A percentile compares a stretch with the other conserved stretches of the same genome.
phyloP scores from a whole-genome alignment of 2,113 vertebrate species.

The Dicaeum eximium region DNA sequence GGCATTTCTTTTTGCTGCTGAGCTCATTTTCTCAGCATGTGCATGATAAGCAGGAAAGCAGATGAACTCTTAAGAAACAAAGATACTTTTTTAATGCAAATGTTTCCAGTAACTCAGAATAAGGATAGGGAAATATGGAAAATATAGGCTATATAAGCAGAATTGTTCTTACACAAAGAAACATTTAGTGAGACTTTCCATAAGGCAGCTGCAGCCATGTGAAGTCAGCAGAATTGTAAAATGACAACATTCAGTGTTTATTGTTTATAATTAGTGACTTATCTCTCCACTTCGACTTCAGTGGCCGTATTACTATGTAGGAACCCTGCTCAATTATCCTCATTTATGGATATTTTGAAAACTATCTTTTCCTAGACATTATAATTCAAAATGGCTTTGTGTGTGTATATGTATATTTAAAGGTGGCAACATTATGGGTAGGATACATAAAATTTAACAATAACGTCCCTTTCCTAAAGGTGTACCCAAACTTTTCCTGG shows the following conservation, averaged over 20 bases:
- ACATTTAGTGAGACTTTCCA: constrained; percentile 23
- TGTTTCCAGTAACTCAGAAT: constrained; percentile 34
- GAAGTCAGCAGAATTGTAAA: constrained; percentile 40
- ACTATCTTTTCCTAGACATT: constrained; percentile 6
- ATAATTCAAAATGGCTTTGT: not conserved
- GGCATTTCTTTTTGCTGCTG: not conserved
- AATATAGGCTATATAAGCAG: constrained; percentile 13
- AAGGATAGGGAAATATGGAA: constrained; percentile 22
- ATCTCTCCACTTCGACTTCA: not conserved
- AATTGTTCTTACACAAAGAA: constrained; percentile 55
- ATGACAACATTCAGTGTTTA: constrained; percentile 35
- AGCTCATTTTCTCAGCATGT: not conserved
- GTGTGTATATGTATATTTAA: not conserved
- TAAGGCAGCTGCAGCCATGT: constrained; percentile 55
- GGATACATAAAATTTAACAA: not conserved
- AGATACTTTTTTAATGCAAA: constrained; percentile 58
- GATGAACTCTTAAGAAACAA: constrained; percentile 56
- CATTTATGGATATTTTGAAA: constrained; percentile 39
- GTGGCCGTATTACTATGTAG: not conserved
- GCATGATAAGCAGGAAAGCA: constrained; percentile 48
- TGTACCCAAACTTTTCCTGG: not conserved
- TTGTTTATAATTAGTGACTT: constrained; percentile 55
- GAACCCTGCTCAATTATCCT: not conserved
- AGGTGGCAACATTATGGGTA: not conserved
- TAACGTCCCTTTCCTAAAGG: not conserved